A percentile compares a stretch with the other conserved stretches of the same genome.
phyloP scores from a whole-genome alignment of 2,113 vertebrate genomes.

The Pelobates fuscus region DNA sequence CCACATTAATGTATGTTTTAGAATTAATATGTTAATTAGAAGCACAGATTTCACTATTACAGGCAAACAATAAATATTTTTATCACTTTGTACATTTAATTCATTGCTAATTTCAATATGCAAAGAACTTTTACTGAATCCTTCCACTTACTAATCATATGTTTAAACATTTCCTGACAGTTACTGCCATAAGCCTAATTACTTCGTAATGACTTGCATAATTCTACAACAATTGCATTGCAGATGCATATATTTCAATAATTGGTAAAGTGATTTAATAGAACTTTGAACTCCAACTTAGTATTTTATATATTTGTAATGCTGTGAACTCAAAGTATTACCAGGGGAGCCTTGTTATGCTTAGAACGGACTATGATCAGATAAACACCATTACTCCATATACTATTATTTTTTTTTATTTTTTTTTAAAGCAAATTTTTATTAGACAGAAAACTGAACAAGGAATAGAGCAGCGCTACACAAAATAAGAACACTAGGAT shows the following conservation, averaged over 20 bases:
- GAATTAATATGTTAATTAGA: conserved; percentile 42
- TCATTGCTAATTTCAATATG: conserved; percentile 36
- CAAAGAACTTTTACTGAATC: conserved; percentile 39
- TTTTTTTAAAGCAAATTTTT: too few species aligned
- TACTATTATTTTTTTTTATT: too few species aligned
- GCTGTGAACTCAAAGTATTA: too few species aligned
- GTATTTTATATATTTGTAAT: too few species aligned
- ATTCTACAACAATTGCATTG: conserved; percentile 41
- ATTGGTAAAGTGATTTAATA: conserved; percentile 24
- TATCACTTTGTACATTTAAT: conserved; percentile 37
- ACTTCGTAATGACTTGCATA: conserved; percentile 46
- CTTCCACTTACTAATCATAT: conserved; percentile 39
- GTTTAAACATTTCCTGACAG: conserved; percentile 48
- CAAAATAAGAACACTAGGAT: too few species aligned
- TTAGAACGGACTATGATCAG: too few species aligned
- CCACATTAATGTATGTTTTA: conserved; percentile 7
- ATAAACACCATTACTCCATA: too few species aligned
- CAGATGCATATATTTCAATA: conserved; percentile 45
- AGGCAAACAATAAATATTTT: conserved; percentile 16
- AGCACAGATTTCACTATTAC: conserved; percentile 21
- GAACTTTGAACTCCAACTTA: too few species aligned
- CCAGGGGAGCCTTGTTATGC: too few species aligned
- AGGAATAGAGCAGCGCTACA: too few species aligned
- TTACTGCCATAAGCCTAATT: conserved; percentile 48
- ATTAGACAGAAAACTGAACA: too few species aligned